Evolutionary conservation across 2,113 vertebrate genomes (phyloP).

Genomic region (Suncus etruscus): DNA sequence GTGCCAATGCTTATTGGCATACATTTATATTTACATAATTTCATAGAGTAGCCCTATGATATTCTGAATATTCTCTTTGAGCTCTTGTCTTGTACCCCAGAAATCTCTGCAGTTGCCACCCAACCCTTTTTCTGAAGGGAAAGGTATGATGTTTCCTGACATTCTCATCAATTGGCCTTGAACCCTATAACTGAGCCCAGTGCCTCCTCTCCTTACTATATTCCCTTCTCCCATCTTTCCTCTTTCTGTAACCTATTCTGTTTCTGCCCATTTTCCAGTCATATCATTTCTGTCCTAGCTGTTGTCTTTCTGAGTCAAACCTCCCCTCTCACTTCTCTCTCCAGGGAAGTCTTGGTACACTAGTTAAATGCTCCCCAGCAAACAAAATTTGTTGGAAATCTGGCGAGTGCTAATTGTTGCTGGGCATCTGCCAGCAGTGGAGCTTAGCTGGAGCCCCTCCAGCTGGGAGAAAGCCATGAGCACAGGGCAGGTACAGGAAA

Average conservation of each 20-base stretch:
- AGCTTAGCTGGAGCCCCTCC: neutral
- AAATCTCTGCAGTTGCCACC: neutral
- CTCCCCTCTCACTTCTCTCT: conserved; percentile 43
- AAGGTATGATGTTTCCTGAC: neutral
- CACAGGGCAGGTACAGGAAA: conserved; percentile 61
- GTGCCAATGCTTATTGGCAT: neutral
- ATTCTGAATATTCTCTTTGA: neutral
- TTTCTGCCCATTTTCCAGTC: conserved; percentile 1
- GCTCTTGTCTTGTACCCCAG: neutral
- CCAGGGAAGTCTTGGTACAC: conserved; percentile 58
- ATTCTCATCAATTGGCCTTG: neutral
- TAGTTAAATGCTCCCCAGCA: conserved; percentile 66
- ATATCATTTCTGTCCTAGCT: neutral
- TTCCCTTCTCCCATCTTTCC: neutral
- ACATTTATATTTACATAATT: neutral
- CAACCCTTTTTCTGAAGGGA: neutral
- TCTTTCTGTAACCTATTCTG: neutral
- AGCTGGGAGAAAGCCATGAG: neutral
- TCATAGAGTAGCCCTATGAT: neutral
- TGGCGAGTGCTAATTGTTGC: conserved; percentile 41
- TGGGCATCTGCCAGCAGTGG: conserved; percentile 31
- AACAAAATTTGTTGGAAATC: conserved; percentile 34
- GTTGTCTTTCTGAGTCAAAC: conserved; percentile 38
- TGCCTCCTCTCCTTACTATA: neutral
- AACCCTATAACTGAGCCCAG: neutral